A percentile compares a stretch with the other conserved stretches of the same genome.
Evolutionary conservation across 2,888 invertebrate genomes (phyloP).

Genomic region (Ryuthela nishihirai): DNA sequence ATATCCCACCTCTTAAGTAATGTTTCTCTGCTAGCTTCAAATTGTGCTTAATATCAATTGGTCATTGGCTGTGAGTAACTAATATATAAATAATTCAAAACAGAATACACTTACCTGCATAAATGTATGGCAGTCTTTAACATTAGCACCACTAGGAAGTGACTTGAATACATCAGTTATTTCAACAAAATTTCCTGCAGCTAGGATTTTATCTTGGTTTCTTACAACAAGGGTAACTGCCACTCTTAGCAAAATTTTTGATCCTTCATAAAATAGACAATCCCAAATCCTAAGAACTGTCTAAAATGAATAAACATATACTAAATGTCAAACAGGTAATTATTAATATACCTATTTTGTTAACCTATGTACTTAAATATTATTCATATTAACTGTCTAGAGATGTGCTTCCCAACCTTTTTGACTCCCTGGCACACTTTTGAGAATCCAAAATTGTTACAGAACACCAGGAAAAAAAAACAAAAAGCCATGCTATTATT

Average conservation of each 20-base stretch:
- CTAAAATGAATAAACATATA: slow-evolving; percentile 50
- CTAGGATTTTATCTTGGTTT: slow-evolving; percentile 59
- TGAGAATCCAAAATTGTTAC: too few species aligned
- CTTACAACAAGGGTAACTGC: slow-evolving; percentile 71
- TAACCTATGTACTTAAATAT: too few species aligned
- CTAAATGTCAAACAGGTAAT: not conserved
- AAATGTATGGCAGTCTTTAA: slow-evolving; percentile 36
- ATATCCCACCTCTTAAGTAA: too few species aligned
- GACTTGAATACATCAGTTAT: slow-evolving; percentile 59
- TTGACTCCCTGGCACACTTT: too few species aligned
- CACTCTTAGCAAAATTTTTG: slow-evolving; percentile 85
- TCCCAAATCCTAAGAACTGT: slow-evolving; percentile 95
- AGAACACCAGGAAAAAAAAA: too few species aligned
- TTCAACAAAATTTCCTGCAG: slow-evolving; percentile 73
- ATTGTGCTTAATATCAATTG: too few species aligned
- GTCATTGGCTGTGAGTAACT: too few species aligned
- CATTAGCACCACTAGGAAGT: slow-evolving; percentile 32
- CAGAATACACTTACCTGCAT: slow-evolving; percentile 28
- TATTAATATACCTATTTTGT: too few species aligned
- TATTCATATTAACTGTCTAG: too few species aligned
- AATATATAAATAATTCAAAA: not conserved
- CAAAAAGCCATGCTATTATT: too few species aligned
- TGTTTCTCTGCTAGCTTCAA: too few species aligned
- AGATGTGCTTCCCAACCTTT: too few species aligned
- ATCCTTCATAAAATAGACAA: slow-evolving; percentile 89